Evolutionary conservation across 2,888 invertebrate genomes (phyloP).

Genomic region (Clanis bilineata): DNA sequence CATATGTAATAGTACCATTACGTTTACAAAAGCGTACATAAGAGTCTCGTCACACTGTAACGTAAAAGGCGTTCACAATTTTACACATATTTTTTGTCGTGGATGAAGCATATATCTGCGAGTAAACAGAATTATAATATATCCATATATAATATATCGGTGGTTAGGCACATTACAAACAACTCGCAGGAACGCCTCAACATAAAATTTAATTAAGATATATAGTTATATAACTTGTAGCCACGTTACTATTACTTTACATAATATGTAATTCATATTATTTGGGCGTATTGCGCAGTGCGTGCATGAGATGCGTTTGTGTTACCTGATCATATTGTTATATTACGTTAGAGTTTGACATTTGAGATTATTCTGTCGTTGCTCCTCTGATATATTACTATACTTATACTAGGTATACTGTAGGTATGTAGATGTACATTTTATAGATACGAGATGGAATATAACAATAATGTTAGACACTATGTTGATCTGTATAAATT

Average conservation of each 20-base stretch:
- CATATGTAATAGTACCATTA: background rate
- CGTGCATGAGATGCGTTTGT: constrained; percentile 23
- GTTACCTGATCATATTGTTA: constrained; percentile 26
- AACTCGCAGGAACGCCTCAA: background rate
- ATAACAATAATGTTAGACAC: constrained; percentile 45
- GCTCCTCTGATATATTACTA: too few relatives aligned
- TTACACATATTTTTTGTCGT: background rate
- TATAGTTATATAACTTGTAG: background rate
- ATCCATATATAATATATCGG: too few relatives aligned
- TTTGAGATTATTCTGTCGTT: constrained; percentile 55
- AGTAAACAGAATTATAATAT: background rate
- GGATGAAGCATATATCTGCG: background rate
- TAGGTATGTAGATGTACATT: constrained; percentile 62
- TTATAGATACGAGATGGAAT: constrained; percentile 48
- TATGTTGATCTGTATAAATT: constrained; percentile 71
- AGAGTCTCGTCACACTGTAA: too few relatives aligned
- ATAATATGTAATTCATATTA: background rate
- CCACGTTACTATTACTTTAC: constrained; percentile 11
- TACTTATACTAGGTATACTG: constrained; percentile 31
- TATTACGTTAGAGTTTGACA: constrained; percentile 37
- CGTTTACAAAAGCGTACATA: background rate
- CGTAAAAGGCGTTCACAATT: background rate
- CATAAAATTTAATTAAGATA: background rate
- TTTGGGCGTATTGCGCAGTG: constrained; percentile 19
- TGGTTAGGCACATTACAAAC: background rate